Evolutionary conservation across 2,113 vertebrate species (phyloP).

Genomic region (Ochotona curzoniae): DNA sequence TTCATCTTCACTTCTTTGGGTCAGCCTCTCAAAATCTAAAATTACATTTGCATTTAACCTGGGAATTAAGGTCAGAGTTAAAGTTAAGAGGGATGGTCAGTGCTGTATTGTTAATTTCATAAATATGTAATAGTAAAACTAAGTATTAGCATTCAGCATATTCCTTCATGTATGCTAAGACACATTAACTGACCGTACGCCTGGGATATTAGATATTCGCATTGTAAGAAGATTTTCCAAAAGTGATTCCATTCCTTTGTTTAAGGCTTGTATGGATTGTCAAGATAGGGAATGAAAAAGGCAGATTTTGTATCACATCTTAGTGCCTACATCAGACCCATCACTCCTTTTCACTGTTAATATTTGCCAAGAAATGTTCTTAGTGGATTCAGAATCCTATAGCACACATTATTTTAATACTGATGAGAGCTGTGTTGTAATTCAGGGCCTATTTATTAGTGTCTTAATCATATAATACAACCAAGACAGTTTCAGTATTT

Average conservation of each 20-base stretch:
- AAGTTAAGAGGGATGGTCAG: slow-evolving; percentile 82
- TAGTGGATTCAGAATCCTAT: slow-evolving; percentile 39
- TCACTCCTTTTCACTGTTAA: background rate
- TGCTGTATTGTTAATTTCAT: slow-evolving; percentile 85
- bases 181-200: slow-evolving; percentile 60
- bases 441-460: background rate
- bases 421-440: slow-evolving; percentile 13
- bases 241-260: slow-evolving; percentile 69
- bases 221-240: slow-evolving; percentile 78
- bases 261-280: slow-evolving; percentile 67
- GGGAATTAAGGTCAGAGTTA: slow-evolving; percentile 82
- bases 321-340: slow-evolving; percentile 23
- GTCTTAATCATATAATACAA: slow-evolving; percentile 8
- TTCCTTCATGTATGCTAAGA: slow-evolving; percentile 65
- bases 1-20: slow-evolving; percentile 51
- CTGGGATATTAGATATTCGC: slow-evolving; percentile 69
- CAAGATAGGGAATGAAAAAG: slow-evolving; percentile 50
- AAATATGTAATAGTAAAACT: slow-evolving; percentile 85
- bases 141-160: slow-evolving; percentile 75
- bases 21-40: slow-evolving; percentile 61
- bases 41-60: slow-evolving; percentile 80
- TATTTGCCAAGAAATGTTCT: slow-evolving; percentile 24
- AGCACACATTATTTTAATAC: slow-evolving; percentile 37
- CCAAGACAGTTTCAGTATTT: background rate
- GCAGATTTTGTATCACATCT: slow-evolving; percentile 45